Conservation (phyloP, 2,888 invertebrate genomes). For the Drosophila eohydei region DNA sequence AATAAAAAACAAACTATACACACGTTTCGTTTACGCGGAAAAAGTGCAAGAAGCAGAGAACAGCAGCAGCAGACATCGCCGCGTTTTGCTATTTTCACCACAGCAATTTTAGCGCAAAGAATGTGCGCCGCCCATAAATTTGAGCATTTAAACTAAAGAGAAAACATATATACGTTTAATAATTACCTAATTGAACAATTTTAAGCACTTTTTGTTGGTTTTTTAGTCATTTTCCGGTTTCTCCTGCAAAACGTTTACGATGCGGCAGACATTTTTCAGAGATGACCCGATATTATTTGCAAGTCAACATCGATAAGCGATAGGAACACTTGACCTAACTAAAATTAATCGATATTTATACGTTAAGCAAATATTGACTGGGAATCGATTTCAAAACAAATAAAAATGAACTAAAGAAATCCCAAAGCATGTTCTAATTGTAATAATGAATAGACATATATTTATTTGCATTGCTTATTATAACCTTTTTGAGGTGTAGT, state of each 20-base stretch:
- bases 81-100: constrained; percentile 59
- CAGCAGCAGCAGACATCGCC: constrained; percentile 49
- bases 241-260: constrained; percentile 71
- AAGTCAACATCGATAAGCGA: constrained; percentile 22
- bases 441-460: constrained; percentile 36
- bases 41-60: constrained; percentile 46
- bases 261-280: constrained; percentile 73
- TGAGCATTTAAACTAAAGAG: not conserved
- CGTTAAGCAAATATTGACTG: constrained; percentile 14
- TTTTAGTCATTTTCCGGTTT: constrained; percentile 58
- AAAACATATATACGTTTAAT: not conserved
- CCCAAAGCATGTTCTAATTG: constrained; percentile 43
- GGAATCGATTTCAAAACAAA: constrained; percentile 28
- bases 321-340: not conserved
- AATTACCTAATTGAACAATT: constrained; percentile 53
- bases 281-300: constrained; percentile 40
- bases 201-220: constrained; percentile 36
- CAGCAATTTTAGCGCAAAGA: constrained; percentile 34
- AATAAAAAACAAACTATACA: constrained; percentile 35
- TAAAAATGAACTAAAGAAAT: constrained; percentile 29
- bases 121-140: not conserved
- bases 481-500: constrained; percentile 15
- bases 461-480: constrained; percentile 44
- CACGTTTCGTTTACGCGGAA: constrained; percentile 35
- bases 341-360: constrained; percentile 20